These are phyloP conservation scores for Echinops telfairi DNA, from an alignment of 2,113 vertebrate genomes.

Conservation along the genomic window DNA sequence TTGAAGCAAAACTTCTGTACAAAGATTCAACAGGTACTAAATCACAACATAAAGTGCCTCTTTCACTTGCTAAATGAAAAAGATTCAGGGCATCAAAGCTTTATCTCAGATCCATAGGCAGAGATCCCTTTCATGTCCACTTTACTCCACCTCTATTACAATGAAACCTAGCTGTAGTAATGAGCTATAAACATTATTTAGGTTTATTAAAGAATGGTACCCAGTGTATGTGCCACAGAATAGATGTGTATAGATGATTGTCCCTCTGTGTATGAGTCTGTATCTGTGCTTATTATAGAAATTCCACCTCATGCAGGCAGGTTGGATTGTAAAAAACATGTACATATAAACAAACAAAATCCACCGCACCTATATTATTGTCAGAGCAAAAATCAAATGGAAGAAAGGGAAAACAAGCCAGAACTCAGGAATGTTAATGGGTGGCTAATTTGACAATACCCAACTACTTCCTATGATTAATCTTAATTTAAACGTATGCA, in stretches of 20 bases:
- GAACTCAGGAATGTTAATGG: background rate
- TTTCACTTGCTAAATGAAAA: slow-evolving; percentile 27
- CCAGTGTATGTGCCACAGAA: background rate
- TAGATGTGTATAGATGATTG: background rate
- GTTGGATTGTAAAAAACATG: background rate
- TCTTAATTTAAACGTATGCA: background rate
- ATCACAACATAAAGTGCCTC: background rate
- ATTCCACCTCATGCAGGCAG: background rate
- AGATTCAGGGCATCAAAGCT: background rate
- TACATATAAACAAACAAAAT: background rate
- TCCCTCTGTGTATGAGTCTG: background rate
- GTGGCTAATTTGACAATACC: background rate
- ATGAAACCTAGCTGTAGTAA: background rate
- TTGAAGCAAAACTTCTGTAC: background rate
- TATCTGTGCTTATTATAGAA: background rate
- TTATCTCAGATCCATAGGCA: background rate
- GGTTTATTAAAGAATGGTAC: no score
- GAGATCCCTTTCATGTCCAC: background rate
- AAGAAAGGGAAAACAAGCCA: background rate
- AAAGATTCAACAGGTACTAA: background rate
- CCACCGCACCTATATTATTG: background rate
- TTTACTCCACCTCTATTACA: background rate
- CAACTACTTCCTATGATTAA: background rate
- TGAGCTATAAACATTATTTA: background rate
- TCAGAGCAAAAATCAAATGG: background rate